Evolutionary conservation across 1,140 invertebrate species (phyloP).

Genomic region (Whitmania pigra): DNA sequence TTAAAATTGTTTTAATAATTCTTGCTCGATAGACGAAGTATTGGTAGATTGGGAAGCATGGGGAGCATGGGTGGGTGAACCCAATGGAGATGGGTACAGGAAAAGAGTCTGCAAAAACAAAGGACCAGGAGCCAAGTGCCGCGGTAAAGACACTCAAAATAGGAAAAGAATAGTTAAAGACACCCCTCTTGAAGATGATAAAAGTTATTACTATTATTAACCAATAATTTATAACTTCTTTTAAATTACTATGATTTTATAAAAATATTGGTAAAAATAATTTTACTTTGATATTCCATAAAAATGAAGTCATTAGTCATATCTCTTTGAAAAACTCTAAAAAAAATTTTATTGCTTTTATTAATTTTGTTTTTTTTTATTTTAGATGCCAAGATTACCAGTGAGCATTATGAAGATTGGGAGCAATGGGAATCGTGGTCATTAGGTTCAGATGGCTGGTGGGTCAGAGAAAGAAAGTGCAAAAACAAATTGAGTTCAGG

Average conservation of each 20-base stretch:
- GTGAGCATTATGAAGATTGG: not conserved
- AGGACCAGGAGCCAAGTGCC: not conserved
- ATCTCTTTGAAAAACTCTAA: too few species aligned
- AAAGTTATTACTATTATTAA: too few species aligned
- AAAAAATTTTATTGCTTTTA: too few species aligned
- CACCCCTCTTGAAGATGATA: too few species aligned
- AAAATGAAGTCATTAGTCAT: too few species aligned
- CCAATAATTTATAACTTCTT: too few species aligned
- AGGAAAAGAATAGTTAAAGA: not conserved
- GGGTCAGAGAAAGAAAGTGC: constrained; percentile 3
- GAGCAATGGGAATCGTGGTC: not conserved
- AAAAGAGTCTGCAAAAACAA: constrained; percentile 4
- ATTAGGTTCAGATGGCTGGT: not conserved
- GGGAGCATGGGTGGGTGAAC: not conserved
- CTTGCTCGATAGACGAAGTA: not conserved
- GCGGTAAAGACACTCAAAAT: not conserved
- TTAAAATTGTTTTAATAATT: not conserved
- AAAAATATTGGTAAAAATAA: too few species aligned
- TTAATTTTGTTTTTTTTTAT: too few species aligned
- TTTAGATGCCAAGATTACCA: too few species aligned
- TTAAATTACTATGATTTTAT: too few species aligned
- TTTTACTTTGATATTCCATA: too few species aligned
- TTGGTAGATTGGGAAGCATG: constrained; percentile 9
- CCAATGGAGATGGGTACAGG: not conserved
- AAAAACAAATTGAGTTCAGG: not conserved